Evolutionary conservation across 2,797 vertebrate species (phyloP).

Genomic region (Rhynchotus rufescens): DNA sequence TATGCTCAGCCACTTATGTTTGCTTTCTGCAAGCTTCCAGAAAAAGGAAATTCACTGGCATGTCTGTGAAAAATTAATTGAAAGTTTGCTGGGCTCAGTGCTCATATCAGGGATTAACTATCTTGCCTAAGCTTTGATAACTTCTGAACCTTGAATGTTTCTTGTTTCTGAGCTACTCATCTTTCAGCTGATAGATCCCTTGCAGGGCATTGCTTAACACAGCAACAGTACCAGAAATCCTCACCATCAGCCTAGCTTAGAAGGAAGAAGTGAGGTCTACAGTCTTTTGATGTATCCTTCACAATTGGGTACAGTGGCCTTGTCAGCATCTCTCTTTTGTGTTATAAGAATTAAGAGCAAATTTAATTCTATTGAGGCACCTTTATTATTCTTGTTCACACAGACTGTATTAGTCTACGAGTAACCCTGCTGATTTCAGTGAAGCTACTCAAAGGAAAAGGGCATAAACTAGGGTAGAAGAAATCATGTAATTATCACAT

Average conservation of each 20-base stretch:
- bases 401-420: neutral
- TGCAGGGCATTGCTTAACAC: neutral
- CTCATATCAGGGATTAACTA: neutral
- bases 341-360: neutral
- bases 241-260: neutral
- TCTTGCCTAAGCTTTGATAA: neutral
- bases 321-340: neutral
- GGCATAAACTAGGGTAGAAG: neutral
- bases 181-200: neutral
- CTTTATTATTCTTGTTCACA: neutral
- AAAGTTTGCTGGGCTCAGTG: neutral
- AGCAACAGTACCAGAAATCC: neutral
- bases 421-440: neutral
- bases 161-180: neutral
- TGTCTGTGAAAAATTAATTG: neutral
- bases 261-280: neutral
- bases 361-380: neutral
- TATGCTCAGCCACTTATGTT: neutral
- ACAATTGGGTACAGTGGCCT: neutral
- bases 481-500: neutral
- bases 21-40: neutral
- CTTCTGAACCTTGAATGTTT: neutral
- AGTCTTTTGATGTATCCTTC: neutral
- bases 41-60: neutral
- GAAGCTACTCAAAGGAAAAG: neutral